Percentiles rank a stretch among this genome's conserved stretches.
phyloP scores from a whole-genome alignment of 2,113 vertebrate genomes.

The Trematocara nigrifrons region DNA sequence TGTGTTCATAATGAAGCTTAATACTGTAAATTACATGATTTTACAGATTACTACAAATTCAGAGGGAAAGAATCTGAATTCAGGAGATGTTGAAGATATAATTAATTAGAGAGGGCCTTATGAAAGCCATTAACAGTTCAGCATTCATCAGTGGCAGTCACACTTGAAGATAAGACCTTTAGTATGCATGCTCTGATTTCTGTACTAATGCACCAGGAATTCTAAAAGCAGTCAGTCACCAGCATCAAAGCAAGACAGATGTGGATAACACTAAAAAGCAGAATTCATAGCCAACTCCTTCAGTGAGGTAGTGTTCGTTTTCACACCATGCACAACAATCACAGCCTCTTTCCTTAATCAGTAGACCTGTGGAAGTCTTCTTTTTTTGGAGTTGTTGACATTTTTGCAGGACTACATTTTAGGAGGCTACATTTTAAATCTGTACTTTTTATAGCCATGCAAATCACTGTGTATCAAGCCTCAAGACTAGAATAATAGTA shows the following conservation, averaged over 20 bases:
- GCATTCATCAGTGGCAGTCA: constrained; percentile 30
- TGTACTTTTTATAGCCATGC: background rate
- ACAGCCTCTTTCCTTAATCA: constrained; percentile 17
- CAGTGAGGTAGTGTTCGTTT: constrained; percentile 44
- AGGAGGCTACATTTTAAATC: background rate
- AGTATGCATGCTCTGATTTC: background rate
- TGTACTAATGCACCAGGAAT: background rate
- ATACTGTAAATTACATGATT: background rate
- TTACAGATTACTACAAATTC: background rate
- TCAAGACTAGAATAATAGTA: background rate
- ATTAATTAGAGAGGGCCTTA: background rate
- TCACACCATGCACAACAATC: constrained; percentile 51
- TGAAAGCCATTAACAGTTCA: background rate
- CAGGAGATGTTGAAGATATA: background rate
- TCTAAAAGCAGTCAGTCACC: constrained; percentile 9
- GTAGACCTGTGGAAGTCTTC: background rate
- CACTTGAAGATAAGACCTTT: constrained; percentile 19
- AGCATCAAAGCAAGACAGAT: constrained; percentile 37
- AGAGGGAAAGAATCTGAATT: background rate
- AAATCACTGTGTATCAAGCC: background rate
- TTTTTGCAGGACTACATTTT: background rate
- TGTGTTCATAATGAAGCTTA: background rate
- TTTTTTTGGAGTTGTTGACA: background rate
- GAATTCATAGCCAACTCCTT: constrained; percentile 6
- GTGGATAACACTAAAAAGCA: constrained; percentile 39